A percentile compares a stretch with the other conserved stretches of the same genome.
phyloP scores from a whole-genome alignment of 2,797 vertebrate genomes.

The Scolopax bukidnonensis region DNA sequence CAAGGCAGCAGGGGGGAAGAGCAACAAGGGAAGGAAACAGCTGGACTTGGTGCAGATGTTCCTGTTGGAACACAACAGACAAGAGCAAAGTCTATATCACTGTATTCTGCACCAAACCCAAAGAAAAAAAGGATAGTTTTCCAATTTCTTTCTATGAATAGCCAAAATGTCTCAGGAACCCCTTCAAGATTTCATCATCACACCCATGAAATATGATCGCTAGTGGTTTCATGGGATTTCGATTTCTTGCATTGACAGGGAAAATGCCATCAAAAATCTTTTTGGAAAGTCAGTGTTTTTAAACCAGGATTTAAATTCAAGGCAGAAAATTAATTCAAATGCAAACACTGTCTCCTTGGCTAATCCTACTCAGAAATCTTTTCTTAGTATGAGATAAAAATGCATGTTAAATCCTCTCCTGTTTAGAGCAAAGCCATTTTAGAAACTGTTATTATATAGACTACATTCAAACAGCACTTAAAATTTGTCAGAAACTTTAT shows the following conservation, averaged over 20 bases:
- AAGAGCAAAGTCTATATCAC: neutral
- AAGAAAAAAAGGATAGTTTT: neutral
- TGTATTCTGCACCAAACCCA: neutral
- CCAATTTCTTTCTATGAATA: neutral
- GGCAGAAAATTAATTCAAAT: neutral
- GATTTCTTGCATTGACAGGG: neutral
- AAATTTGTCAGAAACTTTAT: neutral
- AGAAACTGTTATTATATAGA: neutral
- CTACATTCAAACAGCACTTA: neutral
- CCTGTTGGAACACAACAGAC: neutral
- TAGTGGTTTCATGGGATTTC: neutral
- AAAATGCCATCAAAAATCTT: neutral
- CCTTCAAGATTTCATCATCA: neutral
- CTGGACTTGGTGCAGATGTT: neutral
- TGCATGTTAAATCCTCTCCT: neutral
- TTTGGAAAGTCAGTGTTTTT: neutral
- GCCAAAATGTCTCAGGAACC: neutral
- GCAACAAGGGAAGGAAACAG: neutral
- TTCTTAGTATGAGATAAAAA: neutral
- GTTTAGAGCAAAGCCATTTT: neutral
- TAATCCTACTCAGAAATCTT: constrained; percentile 3
- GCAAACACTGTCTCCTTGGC: neutral
- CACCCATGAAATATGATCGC: neutral
- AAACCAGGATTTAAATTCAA: neutral
- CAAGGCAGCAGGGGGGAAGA: neutral